A percentile compares a stretch with the other conserved stretches of the same genome.
phyloP scores from a whole-genome alignment of 2,888 invertebrate species.

The Flexamia atlantica region DNA sequence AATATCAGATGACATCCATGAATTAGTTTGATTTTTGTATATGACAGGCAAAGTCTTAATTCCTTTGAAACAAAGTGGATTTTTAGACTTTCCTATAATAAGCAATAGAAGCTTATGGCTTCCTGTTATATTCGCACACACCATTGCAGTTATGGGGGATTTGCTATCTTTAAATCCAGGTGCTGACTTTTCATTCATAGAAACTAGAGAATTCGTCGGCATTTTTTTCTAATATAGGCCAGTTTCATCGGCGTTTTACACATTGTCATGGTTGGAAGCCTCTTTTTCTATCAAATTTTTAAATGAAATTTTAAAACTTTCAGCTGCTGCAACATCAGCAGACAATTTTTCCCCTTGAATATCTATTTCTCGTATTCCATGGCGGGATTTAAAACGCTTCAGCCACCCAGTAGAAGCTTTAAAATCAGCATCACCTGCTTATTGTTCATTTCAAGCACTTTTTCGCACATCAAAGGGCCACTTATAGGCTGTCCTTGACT shows the following conservation, averaged over 20 bases:
- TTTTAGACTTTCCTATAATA: constrained; percentile 71
- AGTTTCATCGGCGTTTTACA: constrained; percentile 65
- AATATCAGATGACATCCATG: constrained; percentile 19
- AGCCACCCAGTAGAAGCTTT: too few relatives aligned
- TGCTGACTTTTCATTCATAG: constrained; percentile 65
- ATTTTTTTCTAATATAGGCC: constrained; percentile 64
- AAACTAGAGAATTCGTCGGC: constrained; percentile 55
- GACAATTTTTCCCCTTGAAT: too few relatives aligned
- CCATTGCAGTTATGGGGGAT: constrained; percentile 69
- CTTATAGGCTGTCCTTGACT: neutral
- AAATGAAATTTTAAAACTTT: too few relatives aligned
- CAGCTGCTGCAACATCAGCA: too few relatives aligned
- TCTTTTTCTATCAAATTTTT: too few relatives aligned
- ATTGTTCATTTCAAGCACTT: too few relatives aligned
- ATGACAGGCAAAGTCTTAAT: neutral
- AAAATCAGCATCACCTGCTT: too few relatives aligned
- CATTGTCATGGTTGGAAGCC: constrained; percentile 6
- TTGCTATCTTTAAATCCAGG: constrained; percentile 69
- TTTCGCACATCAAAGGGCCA: too few relatives aligned
- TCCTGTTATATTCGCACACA: constrained; percentile 70
- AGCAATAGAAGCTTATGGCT: constrained; percentile 70
- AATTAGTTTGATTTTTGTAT: constrained; percentile 61
- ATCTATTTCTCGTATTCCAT: too few relatives aligned
- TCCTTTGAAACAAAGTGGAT: constrained; percentile 69
- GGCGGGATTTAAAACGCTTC: too few relatives aligned